These are phyloP conservation scores for Hypomecis punctinalis DNA, from an alignment of 2,888 invertebrate genomes.

Conservation along the genomic window DNA sequence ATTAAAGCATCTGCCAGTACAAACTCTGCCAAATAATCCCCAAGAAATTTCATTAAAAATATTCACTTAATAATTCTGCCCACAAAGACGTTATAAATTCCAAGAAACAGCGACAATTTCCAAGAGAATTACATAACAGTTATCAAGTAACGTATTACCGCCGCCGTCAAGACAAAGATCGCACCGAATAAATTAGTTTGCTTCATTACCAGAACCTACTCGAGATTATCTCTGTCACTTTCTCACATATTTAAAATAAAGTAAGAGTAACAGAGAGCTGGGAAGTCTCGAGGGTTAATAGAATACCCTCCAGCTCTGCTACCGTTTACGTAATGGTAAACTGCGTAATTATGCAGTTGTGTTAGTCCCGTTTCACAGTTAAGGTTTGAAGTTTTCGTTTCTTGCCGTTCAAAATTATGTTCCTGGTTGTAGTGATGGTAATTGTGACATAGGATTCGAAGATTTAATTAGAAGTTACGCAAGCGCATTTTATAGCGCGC, in stretches of 20 bases:
- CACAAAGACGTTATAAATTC: conserved; percentile 11
- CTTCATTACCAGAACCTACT: conserved; percentile 49
- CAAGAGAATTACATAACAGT: conserved; percentile 23
- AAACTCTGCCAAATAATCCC: background rate
- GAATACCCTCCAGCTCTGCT: conserved; percentile 36
- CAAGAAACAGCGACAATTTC: conserved; percentile 16
- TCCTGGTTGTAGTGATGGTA: background rate
- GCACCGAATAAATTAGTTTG: conserved; percentile 70
- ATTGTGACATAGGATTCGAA: background rate
- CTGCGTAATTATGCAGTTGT: conserved; percentile 21
- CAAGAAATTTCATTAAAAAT: conserved; percentile 6
- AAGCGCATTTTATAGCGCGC: no score
- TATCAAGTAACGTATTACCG: conserved; percentile 27
- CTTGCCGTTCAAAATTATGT: background rate
- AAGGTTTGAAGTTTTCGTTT: conserved; percentile 8
- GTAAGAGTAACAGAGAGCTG: no score
- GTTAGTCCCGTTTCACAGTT: conserved; percentile 13
- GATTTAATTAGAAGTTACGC: background rate
- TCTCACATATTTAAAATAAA: no score
- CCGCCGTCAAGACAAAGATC: conserved; percentile 55
- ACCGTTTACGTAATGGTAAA: conserved; percentile 43
- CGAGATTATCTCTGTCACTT: no score
- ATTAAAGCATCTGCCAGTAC: no score
- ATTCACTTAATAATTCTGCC: conserved; percentile 10
- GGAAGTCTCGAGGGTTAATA: no score